Conservation (phyloP, 2,888 invertebrate genomes). For the Drosophila paracracens region DNA sequence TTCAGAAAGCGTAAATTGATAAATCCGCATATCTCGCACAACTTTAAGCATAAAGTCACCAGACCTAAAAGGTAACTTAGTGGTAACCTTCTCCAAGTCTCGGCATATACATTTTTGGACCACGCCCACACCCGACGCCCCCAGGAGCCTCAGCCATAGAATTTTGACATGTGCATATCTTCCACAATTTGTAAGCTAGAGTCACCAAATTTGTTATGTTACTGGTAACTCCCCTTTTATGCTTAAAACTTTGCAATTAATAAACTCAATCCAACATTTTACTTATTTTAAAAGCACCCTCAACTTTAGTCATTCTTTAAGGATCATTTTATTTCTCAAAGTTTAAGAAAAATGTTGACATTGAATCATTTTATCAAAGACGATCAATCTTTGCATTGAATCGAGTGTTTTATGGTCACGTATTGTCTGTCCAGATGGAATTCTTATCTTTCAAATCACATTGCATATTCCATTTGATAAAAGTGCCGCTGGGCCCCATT, state of each 20-base stretch:
- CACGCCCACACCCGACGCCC: neutral
- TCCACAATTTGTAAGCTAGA: neutral
- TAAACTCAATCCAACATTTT: neutral
- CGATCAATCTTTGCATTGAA: conserved; percentile 17
- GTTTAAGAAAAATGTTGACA: neutral
- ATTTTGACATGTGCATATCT: neutral
- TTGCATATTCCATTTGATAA: conserved; percentile 70
- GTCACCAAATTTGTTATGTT: neutral
- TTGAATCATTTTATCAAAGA: neutral
- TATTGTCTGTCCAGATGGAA: conserved; percentile 27
- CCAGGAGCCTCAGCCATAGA: accelerated
- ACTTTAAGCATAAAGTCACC: neutral
- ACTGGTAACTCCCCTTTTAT: neutral
- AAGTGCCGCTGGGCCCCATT: conserved; percentile 44
- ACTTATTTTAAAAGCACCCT: neutral
- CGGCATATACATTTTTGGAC: neutral
- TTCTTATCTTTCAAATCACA: conserved; percentile 59
- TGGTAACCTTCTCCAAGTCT: neutral
- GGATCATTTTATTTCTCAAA: neutral
- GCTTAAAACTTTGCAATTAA: neutral
- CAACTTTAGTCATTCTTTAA: neutral
- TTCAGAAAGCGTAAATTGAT: neutral
- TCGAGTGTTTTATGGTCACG: conserved; percentile 62
- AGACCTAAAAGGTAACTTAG: neutral
- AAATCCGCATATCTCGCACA: neutral